A percentile compares a stretch with the other conserved stretches of the same genome.
Evolutionary conservation across 1,140 invertebrate species (phyloP).

Genomic region (Drosophila punjabiensis): DNA sequence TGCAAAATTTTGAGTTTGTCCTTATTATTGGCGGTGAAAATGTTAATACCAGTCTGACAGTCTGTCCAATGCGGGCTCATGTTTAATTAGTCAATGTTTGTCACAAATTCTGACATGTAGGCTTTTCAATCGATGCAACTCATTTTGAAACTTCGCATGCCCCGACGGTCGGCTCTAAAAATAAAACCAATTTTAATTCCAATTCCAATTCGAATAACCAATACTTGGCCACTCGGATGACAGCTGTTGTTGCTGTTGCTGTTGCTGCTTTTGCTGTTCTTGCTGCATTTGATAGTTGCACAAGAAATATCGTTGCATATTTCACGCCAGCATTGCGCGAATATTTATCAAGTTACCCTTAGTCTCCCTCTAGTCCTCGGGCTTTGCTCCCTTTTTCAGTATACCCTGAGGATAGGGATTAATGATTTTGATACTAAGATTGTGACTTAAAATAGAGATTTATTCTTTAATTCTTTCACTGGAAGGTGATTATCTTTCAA

Average conservation of each 20-base stretch:
- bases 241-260: constrained; percentile 35
- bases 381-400: constrained; percentile 9
- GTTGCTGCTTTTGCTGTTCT: background rate
- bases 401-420: background rate
- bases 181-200: constrained; percentile 45
- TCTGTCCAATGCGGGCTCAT: constrained; percentile 52
- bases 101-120: constrained; percentile 64
- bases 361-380: constrained; percentile 24
- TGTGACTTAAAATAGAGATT: background rate
- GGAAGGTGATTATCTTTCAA: rapidly evolving
- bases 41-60: constrained; percentile 70
- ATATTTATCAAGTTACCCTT: constrained; percentile 59
- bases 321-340: constrained; percentile 56
- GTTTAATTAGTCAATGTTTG: constrained; percentile 75
- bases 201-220: constrained; percentile 30
- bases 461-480: background rate
- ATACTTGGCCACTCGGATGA: constrained; percentile 42
- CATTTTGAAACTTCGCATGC: constrained; percentile 34
- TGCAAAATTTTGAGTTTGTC: constrained; percentile 18
- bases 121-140: constrained; percentile 54
- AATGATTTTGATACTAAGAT: background rate
- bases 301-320: constrained; percentile 67
- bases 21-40: constrained; percentile 38
- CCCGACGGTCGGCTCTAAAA: constrained; percentile 20
- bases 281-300: constrained; percentile 33